These are phyloP conservation scores for Drosophila truncata DNA, from an alignment of 1,140 invertebrate genomes.

Conservation along the genomic window DNA sequence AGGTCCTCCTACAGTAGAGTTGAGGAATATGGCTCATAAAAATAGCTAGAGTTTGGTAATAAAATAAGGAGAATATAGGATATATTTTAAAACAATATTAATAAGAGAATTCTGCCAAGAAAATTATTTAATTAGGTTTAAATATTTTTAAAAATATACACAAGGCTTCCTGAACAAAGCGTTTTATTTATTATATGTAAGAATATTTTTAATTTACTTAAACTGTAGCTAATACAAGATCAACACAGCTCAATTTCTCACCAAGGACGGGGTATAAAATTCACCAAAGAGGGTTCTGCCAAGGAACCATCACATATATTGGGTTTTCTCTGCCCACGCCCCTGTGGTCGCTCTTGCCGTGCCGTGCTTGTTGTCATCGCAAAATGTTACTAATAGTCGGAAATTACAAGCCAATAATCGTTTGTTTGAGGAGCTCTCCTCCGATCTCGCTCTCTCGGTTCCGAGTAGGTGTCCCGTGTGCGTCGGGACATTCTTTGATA, in stretches of 20 bases:
- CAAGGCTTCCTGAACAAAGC: too few relatives aligned
- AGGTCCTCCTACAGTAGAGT: slow-evolving; percentile 18
- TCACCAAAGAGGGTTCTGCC: slow-evolving; percentile 4
- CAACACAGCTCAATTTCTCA: slow-evolving; percentile 5
- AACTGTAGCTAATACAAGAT: neutral
- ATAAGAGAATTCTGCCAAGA: too few relatives aligned
- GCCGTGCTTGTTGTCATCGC: slow-evolving; percentile 72
- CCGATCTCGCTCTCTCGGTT: slow-evolving; percentile 2
- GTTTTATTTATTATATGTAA: too few relatives aligned
- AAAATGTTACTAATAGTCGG: slow-evolving; percentile 81
- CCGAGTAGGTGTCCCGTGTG: slow-evolving; percentile 41
- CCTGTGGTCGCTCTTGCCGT: slow-evolving; percentile 47
- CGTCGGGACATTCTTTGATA: slow-evolving; percentile 51
- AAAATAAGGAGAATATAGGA: neutral
- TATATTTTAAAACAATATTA: neutral
- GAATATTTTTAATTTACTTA: neutral
- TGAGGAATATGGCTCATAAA: neutral
- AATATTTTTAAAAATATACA: neutral
- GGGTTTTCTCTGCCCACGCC: slow-evolving; percentile 15
- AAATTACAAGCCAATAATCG: slow-evolving; percentile 81
- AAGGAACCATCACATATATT: slow-evolving; percentile 7
- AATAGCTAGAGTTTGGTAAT: neutral
- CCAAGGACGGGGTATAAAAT: slow-evolving; percentile 5
- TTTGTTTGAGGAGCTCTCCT: slow-evolving; percentile 59
- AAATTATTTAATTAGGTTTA: neutral